Percentiles rank a stretch among this genome's conserved stretches.
Evolutionary conservation across 2,888 invertebrate species (phyloP).

Genomic region (Mythimna vitellina): DNA sequence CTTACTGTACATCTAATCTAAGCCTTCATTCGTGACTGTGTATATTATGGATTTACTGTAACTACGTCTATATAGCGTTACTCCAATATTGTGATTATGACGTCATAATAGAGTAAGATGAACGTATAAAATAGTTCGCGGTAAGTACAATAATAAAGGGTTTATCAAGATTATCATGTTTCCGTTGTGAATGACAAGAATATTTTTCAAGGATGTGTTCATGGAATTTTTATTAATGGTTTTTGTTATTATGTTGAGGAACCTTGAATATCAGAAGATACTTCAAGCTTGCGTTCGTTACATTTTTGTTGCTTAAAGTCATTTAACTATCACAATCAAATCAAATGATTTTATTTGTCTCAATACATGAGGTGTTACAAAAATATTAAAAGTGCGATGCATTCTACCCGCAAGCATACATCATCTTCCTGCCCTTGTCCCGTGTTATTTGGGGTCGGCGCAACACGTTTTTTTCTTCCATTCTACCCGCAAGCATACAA

Average conservation of each 20-base stretch:
- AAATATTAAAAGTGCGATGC: too few species aligned
- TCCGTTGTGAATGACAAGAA: slow-evolving; percentile 30
- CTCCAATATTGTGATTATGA: slow-evolving; percentile 21
- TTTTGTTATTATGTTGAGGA: slow-evolving; percentile 1
- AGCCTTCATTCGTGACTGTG: too few species aligned
- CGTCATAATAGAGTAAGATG: slow-evolving; percentile 34
- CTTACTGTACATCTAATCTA: too few species aligned
- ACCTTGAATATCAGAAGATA: background rate
- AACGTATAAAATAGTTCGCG: slow-evolving; percentile 28
- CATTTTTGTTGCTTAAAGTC: background rate
- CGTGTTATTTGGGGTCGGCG: too few species aligned
- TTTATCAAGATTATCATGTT: slow-evolving; percentile 52
- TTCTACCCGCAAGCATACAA: too few species aligned
- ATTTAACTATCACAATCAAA: too few species aligned
- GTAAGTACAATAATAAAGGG: slow-evolving; percentile 24
- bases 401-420: too few species aligned
- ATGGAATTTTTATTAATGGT: slow-evolving; percentile 45
- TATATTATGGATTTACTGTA: too few species aligned
- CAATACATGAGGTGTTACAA: too few species aligned
- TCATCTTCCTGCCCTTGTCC: too few species aligned
- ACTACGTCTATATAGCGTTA: background rate
- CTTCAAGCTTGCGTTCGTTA: background rate
- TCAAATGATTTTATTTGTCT: too few species aligned
- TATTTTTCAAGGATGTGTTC: slow-evolving; percentile 14
- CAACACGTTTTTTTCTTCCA: too few species aligned